Conservation (phyloP, 2,113 vertebrate species). For the Dissostichus mawsoni region DNA sequence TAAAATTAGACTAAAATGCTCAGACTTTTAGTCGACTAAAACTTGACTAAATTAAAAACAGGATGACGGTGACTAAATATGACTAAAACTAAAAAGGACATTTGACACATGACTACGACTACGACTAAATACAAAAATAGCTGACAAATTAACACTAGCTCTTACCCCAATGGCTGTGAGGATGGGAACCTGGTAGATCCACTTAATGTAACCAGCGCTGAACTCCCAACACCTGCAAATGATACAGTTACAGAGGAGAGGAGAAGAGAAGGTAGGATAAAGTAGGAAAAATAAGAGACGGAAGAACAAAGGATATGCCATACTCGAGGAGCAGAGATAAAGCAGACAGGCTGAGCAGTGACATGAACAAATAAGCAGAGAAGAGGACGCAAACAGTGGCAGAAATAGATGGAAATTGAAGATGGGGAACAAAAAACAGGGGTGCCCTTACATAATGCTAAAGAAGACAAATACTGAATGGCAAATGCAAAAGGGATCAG, state of each 20-base stretch:
- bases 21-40: no score
- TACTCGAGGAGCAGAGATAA: not conserved
- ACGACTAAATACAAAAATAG: no score
- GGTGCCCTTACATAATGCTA: not conserved
- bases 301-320: not conserved
- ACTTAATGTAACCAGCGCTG: conserved; percentile 88
- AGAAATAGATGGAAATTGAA: not conserved
- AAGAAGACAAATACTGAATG: not conserved
- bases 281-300: not conserved
- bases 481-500: not conserved
- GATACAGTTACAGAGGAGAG: not conserved
- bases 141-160: not conserved
- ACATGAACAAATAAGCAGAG: not conserved
- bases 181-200: conserved; percentile 93
- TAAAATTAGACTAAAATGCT: no score
- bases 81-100: no score
- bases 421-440: not conserved
- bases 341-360: not conserved
- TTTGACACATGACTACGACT: no score
- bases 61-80: no score
- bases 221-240: conserved; percentile 90
- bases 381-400: not conserved
- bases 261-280: not conserved
- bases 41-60: no score
- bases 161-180: conserved; percentile 90